These are phyloP conservation scores for Nilaparvata lugens DNA, from an alignment of 1,140 invertebrate genomes.

Conservation along the genomic window DNA sequence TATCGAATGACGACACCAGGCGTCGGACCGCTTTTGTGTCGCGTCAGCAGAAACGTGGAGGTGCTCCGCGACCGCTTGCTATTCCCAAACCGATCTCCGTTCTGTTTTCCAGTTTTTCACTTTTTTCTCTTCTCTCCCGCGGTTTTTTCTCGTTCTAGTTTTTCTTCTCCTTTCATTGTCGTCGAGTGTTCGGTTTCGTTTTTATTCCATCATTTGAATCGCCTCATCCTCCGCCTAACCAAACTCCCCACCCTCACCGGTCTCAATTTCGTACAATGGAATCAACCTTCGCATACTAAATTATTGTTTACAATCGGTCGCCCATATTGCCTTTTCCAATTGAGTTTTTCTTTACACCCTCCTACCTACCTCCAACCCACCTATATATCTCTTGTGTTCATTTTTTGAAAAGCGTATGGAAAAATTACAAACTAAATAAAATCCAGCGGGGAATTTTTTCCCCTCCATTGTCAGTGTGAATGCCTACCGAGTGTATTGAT, in stretches of 20 bases:
- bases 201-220: constrained; percentile 5
- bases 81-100: too few relatives aligned
- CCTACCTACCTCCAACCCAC: too few relatives aligned
- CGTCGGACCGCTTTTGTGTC: constrained; percentile 8
- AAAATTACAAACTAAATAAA: too few relatives aligned
- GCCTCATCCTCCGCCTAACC: background rate
- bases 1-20: background rate
- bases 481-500: too few relatives aligned
- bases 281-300: constrained; percentile 22
- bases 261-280: constrained; percentile 14
- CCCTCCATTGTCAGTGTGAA: too few relatives aligned
- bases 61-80: background rate
- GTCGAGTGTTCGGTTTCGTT: constrained; percentile 1
- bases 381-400: too few relatives aligned
- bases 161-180: background rate
- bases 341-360: constrained; percentile 18
- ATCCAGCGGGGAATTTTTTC: too few relatives aligned
- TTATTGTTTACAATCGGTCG: constrained; percentile 22
- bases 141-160: background rate
- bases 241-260: background rate
- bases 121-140: background rate
- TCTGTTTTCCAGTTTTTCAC: background rate
- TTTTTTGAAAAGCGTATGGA: too few relatives aligned
- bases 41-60: background rate
- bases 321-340: constrained; percentile 22